These are phyloP conservation scores for Apodemus speciosus DNA, from an alignment of 2,113 vertebrate genomes.

Conservation along the genomic window DNA sequence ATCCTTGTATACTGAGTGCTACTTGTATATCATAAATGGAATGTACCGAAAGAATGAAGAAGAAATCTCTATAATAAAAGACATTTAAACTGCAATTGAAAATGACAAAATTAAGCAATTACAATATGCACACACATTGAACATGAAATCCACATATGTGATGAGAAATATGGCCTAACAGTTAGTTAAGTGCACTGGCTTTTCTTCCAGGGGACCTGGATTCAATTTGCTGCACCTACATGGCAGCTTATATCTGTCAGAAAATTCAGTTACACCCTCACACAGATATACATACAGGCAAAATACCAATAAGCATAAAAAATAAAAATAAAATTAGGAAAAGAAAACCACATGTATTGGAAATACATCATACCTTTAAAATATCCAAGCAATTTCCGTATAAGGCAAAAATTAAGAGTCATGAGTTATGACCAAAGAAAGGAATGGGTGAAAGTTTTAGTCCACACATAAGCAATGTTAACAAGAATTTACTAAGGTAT, in stretches of 20 bases:
- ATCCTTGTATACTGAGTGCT: no score
- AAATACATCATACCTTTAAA: background rate
- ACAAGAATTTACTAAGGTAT: background rate
- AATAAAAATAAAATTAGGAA: no score
- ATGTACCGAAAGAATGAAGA: background rate
- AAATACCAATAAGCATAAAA: no score
- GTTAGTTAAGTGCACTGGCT: no score
- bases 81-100: background rate
- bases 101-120: background rate
- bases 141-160: no score
- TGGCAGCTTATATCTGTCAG: no score
- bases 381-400: accelerated
- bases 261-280: no score
- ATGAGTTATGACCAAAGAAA: background rate
- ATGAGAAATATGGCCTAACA: no score
- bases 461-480: background rate
- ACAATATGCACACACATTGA: background rate
- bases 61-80: background rate
- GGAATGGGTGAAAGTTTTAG: background rate
- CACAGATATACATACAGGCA: no score
- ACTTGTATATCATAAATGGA: background rate
- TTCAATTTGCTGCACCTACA: no score
- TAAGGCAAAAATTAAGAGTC: background rate
- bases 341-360: background rate
- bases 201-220: no score